phyloP scores from a whole-genome alignment of 1,140 invertebrate species.

The Callitettix versicolor region DNA sequence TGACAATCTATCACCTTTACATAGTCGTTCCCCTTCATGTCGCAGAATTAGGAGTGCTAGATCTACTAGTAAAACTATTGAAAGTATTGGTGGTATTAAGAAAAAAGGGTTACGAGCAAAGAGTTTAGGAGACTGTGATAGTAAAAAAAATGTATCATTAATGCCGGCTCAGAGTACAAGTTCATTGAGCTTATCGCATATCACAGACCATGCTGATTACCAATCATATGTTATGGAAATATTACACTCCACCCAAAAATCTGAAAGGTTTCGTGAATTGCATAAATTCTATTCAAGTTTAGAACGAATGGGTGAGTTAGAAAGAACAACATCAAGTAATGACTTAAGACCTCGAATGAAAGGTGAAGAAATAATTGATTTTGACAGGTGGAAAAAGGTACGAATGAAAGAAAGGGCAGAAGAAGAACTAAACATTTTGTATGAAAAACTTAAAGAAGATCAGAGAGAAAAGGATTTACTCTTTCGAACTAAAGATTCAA shows the following conservation, averaged over 20 bases:
- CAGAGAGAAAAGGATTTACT: conserved; percentile 77
- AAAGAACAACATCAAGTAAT: conserved; percentile 56
- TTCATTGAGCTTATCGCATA: conserved; percentile 34
- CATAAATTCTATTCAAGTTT: conserved; percentile 77
- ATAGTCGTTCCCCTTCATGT: conserved; percentile 50
- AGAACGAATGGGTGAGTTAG: conserved; percentile 72
- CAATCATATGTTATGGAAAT: conserved; percentile 59
- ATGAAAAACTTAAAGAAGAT: conserved; percentile 62
- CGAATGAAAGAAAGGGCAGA: conserved; percentile 68
- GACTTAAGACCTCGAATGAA: conserved; percentile 57
- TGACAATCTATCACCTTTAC: conserved; percentile 34
- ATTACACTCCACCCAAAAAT: conserved; percentile 58
- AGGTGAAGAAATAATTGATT: conserved; percentile 67
- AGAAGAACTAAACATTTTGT: conserved; percentile 65
- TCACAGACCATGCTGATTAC: conserved; percentile 43
- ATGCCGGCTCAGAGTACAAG: conserved; percentile 34
- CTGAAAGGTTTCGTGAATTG: conserved; percentile 72
- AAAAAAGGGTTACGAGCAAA: conserved; percentile 42
- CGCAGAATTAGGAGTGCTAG: conserved; percentile 46
- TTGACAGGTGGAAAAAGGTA: conserved; percentile 73
- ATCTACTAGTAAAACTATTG: conserved; percentile 30
- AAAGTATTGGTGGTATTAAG: conserved; percentile 25
- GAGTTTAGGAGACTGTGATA: conserved; percentile 38
- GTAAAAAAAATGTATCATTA: conserved; percentile 4
- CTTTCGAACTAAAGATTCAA: conserved; percentile 59